Conservation (phyloP, 2,797 vertebrate species). For the Anableps anableps region DNA sequence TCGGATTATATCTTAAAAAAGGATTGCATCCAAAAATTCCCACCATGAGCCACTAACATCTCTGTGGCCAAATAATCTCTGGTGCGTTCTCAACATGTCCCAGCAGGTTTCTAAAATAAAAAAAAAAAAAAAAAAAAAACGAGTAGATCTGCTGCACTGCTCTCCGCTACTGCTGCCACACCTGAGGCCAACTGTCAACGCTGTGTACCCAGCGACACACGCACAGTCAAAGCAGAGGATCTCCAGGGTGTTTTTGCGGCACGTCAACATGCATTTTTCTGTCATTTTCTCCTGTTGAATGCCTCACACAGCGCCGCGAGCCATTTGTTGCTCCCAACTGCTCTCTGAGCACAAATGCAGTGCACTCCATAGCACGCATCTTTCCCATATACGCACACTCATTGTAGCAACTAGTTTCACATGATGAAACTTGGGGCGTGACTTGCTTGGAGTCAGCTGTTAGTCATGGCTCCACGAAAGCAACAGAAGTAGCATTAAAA, state of each 20-base stretch:
- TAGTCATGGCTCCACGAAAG: conserved; percentile 19
- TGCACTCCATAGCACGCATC: not conserved
- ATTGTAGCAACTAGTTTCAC: not conserved
- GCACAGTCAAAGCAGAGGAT: not conserved
- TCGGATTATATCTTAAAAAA: not conserved
- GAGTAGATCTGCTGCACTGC: conserved; percentile 56
- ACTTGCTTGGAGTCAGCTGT: conserved; percentile 29
- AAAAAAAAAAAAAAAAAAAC: no score
- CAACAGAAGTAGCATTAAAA: not conserved
- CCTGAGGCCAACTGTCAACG: conserved; percentile 57
- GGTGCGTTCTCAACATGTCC: conserved; percentile 34
- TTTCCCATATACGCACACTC: not conserved
- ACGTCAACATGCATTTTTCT: conserved; percentile 7
- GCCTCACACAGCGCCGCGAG: not conserved
- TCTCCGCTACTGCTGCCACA: conserved; percentile 45
- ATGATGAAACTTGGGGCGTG: conserved; percentile 10
- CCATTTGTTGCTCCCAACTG: conserved; percentile 7
- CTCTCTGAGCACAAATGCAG: conserved; percentile 20
- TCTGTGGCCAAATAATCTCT: conserved; percentile 5
- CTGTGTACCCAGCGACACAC: not conserved
- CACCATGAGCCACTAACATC: not conserved
- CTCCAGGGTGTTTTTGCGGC: conserved; percentile 5
- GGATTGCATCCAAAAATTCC: not conserved
- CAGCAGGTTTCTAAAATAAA: conserved; percentile 28
- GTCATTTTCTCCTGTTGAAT: conserved; percentile 17